Evolutionary conservation across 2,888 invertebrate genomes (phyloP).

Genomic region (Rutpela maculata): DNA sequence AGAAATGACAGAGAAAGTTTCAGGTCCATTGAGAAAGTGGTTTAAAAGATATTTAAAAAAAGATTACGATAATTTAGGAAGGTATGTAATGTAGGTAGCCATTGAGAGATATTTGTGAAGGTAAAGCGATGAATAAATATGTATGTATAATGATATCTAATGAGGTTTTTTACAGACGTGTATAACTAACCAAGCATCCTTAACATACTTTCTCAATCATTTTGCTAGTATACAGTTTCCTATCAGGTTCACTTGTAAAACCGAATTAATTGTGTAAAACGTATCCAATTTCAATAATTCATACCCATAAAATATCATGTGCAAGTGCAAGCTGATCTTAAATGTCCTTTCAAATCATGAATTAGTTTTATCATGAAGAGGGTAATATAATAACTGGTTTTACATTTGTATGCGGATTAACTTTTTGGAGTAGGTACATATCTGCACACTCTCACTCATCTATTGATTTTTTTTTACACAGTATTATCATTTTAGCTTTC

Average conservation of each 20-base stretch:
- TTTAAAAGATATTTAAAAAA: conserved; percentile 9
- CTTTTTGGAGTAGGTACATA: neutral
- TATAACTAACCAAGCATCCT: neutral
- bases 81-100: neutral
- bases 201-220: neutral
- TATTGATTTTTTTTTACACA: neutral
- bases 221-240: neutral
- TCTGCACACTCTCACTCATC: neutral
- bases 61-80: conserved; percentile 12
- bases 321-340: neutral
- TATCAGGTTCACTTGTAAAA: neutral
- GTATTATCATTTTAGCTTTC: neutral
- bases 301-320: too few relatives aligned
- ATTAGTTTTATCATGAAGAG: neutral
- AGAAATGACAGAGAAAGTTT: conserved; percentile 25
- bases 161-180: neutral
- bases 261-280: neutral
- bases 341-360: neutral
- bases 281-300: neutral
- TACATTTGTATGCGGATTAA: neutral
- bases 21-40: conserved; percentile 17
- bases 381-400: too few relatives aligned
- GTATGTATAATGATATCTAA: neutral
- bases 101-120: neutral
- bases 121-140: neutral